Conservation (phyloP, 2,888 invertebrate genomes). For the Dione vanillae region DNA sequence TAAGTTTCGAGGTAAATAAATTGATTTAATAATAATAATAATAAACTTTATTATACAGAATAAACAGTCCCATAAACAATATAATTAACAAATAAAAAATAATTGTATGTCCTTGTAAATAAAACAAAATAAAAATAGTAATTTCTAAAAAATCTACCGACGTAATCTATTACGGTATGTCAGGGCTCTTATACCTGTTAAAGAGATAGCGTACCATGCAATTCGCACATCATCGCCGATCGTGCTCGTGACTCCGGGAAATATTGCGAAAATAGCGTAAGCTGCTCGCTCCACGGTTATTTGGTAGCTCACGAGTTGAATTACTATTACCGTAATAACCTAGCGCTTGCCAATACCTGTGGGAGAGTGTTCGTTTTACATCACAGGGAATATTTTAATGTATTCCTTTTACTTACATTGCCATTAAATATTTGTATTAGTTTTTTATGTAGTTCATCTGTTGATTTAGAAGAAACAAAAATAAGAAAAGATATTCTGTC, state of each 20-base stretch:
- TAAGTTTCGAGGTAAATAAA: too few relatives aligned
- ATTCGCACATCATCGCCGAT: slow-evolving; percentile 63
- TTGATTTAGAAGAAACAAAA: neutral
- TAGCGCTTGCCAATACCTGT: slow-evolving; percentile 32
- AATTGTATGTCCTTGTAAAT: neutral
- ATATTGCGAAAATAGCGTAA: slow-evolving; percentile 63
- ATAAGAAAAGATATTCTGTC: neutral
- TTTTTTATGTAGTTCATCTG: too few relatives aligned
- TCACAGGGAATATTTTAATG: neutral
- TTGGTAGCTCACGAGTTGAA: slow-evolving; percentile 74
- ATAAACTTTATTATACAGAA: too few relatives aligned
- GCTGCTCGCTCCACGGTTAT: slow-evolving; percentile 60
- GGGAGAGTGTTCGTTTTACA: slow-evolving; percentile 32
- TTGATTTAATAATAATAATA: too few relatives aligned
- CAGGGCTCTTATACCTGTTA: slow-evolving; percentile 10
- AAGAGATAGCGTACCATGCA: slow-evolving; percentile 44
- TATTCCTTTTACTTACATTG: neutral
- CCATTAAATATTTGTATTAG: too few relatives aligned
- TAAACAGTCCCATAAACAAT: neutral
- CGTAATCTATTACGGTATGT: slow-evolving; percentile 13
- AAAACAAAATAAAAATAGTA: neutral
- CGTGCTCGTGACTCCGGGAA: slow-evolving; percentile 52
- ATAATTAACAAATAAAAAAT: too few relatives aligned
- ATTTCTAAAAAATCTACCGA: slow-evolving; percentile 2
- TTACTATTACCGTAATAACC: slow-evolving; percentile 68